These are phyloP conservation scores for Laterallus jamaicensis DNA, from an alignment of 2,113 vertebrate genomes.

Conservation along the genomic window DNA sequence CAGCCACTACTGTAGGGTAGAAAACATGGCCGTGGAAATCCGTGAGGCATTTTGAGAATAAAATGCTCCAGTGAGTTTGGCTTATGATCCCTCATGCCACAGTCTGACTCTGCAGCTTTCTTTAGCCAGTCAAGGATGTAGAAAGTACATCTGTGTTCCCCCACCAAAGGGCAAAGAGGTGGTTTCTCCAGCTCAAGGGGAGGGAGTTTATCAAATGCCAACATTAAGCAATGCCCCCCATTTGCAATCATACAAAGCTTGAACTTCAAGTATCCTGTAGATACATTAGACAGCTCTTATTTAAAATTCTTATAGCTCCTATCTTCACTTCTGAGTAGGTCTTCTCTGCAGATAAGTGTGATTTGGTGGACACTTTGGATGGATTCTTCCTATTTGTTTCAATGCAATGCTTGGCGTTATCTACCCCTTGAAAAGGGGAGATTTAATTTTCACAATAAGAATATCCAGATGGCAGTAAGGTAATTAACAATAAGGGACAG, in stretches of 20 bases:
- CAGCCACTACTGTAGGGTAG: neutral
- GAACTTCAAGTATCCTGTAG: neutral
- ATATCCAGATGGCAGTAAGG: conserved; percentile 26
- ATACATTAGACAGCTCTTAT: neutral
- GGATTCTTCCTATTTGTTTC: neutral
- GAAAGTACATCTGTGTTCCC: neutral
- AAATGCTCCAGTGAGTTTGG: neutral
- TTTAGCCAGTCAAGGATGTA: neutral
- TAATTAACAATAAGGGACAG: conserved; percentile 31
- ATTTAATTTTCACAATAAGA: neutral
- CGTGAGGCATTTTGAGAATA: neutral
- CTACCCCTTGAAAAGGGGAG: neutral
- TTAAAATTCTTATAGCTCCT: neutral
- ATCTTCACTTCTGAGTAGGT: neutral
- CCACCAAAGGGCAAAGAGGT: neutral
- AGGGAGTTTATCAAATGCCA: neutral
- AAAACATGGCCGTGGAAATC: neutral
- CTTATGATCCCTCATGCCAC: neutral
- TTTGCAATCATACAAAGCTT: neutral
- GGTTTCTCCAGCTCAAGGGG: neutral
- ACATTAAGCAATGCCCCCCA: neutral
- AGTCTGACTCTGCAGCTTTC: neutral
- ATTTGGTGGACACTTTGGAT: neutral
- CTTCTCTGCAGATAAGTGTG: neutral
- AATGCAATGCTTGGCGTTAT: neutral